Percentiles rank a stretch among this genome's conserved stretches.
phyloP scores from a whole-genome alignment of 2,888 invertebrate genomes.

The Agrotis ipsilon region DNA sequence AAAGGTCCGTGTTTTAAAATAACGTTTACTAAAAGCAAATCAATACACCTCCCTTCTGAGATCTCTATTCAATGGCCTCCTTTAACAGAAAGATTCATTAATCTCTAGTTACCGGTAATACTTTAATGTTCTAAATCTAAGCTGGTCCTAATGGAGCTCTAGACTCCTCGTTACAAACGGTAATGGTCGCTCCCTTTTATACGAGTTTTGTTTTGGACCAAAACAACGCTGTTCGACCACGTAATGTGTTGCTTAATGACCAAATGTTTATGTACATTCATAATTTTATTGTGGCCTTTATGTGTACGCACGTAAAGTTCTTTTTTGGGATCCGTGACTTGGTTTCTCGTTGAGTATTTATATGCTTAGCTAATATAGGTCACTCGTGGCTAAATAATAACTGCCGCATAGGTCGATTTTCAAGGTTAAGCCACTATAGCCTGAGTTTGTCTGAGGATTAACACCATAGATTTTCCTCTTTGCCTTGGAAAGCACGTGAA shows the following conservation, averaged over 20 bases:
- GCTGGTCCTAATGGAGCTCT: constrained; percentile 70
- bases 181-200: constrained; percentile 78
- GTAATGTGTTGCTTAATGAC: constrained; percentile 77
- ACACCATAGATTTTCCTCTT: no score
- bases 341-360: background rate
- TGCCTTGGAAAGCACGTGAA: no score
- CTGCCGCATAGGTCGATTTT: no score
- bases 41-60: constrained; percentile 16
- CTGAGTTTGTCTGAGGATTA: no score
- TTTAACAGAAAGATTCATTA: constrained; percentile 40
- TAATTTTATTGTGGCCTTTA: constrained; percentile 48
- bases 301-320: constrained; percentile 3
- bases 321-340: background rate
- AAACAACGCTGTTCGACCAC: constrained; percentile 67
- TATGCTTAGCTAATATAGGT: no score
- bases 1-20: background rate
- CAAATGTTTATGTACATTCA: constrained; percentile 68
- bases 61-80: no score
- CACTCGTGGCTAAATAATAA: no score
- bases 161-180: constrained; percentile 72
- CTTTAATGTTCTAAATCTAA: constrained; percentile 69
- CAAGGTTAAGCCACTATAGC: no score
- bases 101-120: constrained; percentile 48
- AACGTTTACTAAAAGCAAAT: constrained; percentile 7
- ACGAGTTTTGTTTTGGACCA: constrained; percentile 75